These are phyloP conservation scores for Metridium senile DNA, from an alignment of 92 coral and sea anemone genomes.

Conservation along the genomic window DNA sequence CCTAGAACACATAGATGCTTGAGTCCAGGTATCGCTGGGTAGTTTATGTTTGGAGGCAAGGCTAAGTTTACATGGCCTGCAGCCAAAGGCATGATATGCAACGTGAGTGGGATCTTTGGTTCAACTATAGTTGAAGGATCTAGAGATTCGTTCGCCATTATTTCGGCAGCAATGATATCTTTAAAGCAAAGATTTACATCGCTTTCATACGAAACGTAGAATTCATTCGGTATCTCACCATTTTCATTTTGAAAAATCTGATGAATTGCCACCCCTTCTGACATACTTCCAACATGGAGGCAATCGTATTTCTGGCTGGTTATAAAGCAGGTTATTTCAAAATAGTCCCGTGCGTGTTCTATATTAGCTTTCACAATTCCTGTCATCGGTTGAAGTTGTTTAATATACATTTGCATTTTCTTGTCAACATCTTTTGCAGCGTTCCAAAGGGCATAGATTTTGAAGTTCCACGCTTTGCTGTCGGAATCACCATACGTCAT, in stretches of 20 bases:
- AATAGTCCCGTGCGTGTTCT: slow-evolving; percentile 11
- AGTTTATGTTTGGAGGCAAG: slow-evolving; percentile 25
- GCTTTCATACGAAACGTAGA: slow-evolving; percentile 40
- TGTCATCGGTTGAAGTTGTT: slow-evolving; percentile 10
- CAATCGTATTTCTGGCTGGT: slow-evolving; percentile 30
- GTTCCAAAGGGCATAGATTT: slow-evolving; percentile 33
- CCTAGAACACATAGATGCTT: slow-evolving; percentile 20
- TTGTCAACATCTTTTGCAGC: slow-evolving; percentile 24
- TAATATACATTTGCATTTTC: slow-evolving; percentile 10
- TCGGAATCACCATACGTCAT: neutral
- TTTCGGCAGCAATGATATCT: slow-evolving; percentile 46
- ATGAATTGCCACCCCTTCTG: slow-evolving; percentile 45
- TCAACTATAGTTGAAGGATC: neutral
- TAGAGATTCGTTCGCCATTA: neutral
- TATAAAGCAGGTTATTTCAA: slow-evolving; percentile 45
- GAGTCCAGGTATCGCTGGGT: slow-evolving; percentile 37
- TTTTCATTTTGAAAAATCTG: slow-evolving; percentile 33
- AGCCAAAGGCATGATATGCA: slow-evolving; percentile 29
- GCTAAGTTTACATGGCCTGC: slow-evolving; percentile 33
- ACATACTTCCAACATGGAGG: slow-evolving; percentile 39
- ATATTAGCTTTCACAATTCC: slow-evolving; percentile 28
- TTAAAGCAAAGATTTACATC: slow-evolving; percentile 56
- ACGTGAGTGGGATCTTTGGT: slow-evolving; percentile 11
- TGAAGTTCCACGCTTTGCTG: slow-evolving; percentile 44
- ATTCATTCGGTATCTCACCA: neutral